Percentiles rank a stretch among this genome's conserved stretches.
These are phyloP conservation scores for Takifugu flavidus DNA, from an alignment of 2,113 vertebrate genomes.

Conservation along the genomic window DNA sequence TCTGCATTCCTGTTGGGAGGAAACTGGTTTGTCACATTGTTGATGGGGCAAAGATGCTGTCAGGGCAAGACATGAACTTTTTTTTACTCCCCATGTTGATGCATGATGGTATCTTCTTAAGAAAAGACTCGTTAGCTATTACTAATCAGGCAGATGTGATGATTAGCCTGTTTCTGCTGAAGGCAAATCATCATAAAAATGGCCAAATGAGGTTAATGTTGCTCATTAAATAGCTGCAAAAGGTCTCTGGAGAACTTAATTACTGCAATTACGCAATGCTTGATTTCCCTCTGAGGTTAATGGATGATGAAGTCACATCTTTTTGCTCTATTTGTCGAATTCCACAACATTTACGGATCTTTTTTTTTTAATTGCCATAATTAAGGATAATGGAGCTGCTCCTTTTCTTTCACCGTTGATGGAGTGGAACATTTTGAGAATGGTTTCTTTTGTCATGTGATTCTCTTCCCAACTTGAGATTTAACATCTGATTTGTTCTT, in stretches of 20 bases:
- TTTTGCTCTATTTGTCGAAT: background rate
- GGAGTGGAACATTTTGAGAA: background rate
- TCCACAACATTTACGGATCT: background rate
- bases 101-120: too few species aligned
- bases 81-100: background rate
- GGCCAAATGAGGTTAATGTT: background rate
- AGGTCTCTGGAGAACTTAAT: background rate
- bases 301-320: background rate
- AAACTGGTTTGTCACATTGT: too few species aligned
- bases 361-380: background rate
- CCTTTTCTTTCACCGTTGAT: background rate
- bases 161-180: background rate
- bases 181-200: background rate
- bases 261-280: background rate
- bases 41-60: too few species aligned
- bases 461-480: too few species aligned
- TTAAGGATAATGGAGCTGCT: background rate
- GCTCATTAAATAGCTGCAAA: background rate
- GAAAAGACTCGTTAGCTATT: too few species aligned
- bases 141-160: background rate
- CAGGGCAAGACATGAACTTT: background rate
- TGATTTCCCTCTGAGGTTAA: background rate
- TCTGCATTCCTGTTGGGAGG: background rate
- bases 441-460: too few species aligned
- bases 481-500: too few species aligned